Percentiles rank a stretch among this genome's conserved stretches.
These are phyloP conservation scores for Euzetes globulus DNA, from an alignment of 2,888 invertebrate genomes.

Conservation along the genomic window DNA sequence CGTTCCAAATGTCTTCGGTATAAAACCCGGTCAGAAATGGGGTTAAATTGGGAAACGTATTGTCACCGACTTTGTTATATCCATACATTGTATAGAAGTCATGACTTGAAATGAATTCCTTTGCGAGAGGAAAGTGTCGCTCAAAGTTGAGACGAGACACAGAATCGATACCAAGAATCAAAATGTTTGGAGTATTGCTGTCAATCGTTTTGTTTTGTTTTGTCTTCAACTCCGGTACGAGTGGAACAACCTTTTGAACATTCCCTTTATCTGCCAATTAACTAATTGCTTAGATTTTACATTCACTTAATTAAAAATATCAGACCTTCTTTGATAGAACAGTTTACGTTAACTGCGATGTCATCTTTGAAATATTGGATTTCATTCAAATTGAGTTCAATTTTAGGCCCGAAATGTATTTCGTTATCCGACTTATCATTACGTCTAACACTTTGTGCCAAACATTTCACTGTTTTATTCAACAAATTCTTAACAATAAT, in stretches of 20 bases:
- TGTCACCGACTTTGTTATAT: constrained; percentile 55
- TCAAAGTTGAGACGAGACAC: constrained; percentile 70
- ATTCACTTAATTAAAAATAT: too few relatives aligned
- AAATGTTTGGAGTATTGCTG: constrained; percentile 54
- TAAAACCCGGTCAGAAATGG: constrained; percentile 46
- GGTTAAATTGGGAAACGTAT: constrained; percentile 47
- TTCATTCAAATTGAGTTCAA: too few relatives aligned
- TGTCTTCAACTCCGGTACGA: neutral
- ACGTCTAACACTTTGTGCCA: neutral
- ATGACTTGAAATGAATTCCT: constrained; percentile 55
- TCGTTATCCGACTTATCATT: neutral
- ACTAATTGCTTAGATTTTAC: too few relatives aligned
- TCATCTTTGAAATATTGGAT: too few relatives aligned
- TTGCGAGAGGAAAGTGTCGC: constrained; percentile 66
- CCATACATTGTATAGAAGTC: constrained; percentile 65
- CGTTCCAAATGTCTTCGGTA: too few relatives aligned
- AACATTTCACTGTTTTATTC: neutral
- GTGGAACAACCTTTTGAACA: neutral
- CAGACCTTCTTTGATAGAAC: too few relatives aligned
- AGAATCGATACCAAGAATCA: constrained; percentile 75
- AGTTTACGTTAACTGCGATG: neutral
- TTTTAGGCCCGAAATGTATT: too few relatives aligned
- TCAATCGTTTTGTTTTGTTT: constrained; percentile 13
- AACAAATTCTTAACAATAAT: neutral
- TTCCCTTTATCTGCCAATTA: neutral